Evolutionary conservation across 2,113 vertebrate species (phyloP).

Genomic region (Cyprichromis sp.): DNA sequence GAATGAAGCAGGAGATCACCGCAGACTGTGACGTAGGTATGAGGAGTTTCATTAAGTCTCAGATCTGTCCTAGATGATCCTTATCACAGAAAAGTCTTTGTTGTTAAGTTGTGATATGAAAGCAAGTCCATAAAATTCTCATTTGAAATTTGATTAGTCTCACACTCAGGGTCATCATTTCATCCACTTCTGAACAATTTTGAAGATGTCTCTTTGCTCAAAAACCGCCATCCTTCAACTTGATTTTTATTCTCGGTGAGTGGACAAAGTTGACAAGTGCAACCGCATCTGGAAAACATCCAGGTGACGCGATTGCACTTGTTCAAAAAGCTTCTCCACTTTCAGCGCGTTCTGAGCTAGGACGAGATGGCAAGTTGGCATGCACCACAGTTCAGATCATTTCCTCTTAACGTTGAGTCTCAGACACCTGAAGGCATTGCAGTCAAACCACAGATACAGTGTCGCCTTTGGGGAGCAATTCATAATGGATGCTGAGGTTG

Average conservation of each 20-base stretch:
- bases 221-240: fast-evolving
- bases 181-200: neutral
- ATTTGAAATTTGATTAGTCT: neutral
- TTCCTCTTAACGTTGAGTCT: neutral
- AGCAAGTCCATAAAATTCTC: neutral
- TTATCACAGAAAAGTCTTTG: neutral
- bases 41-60: neutral
- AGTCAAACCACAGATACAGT: neutral
- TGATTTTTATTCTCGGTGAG: neutral
- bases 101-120: neutral
- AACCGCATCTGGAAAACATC: neutral
- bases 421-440: neutral
- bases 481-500: neutral
- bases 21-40: neutral
- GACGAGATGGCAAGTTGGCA: neutral
- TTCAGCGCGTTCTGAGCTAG: neutral
- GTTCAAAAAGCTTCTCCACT: neutral
- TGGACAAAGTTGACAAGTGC: fast-evolving
- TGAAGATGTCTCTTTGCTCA: neutral
- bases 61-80: neutral
- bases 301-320: neutral
- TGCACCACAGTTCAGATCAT: neutral
- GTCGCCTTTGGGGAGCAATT: neutral
- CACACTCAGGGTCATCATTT: fast-evolving
- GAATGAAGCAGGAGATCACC: neutral